phyloP scores from a whole-genome alignment of 2,113 vertebrate species.

The Pseudolaguvia tuberculata region DNA sequence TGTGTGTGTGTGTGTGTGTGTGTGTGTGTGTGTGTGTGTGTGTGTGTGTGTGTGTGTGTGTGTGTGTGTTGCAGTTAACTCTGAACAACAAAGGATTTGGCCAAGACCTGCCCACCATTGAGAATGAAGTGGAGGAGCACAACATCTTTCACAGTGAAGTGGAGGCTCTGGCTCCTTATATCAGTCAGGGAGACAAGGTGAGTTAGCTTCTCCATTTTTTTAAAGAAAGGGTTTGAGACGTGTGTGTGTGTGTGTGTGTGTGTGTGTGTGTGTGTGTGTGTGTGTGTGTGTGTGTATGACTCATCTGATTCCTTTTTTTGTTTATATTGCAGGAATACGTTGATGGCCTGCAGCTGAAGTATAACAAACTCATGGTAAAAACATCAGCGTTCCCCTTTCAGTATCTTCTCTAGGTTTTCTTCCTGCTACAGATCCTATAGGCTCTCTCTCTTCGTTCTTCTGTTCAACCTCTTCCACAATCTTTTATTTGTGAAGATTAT shows the following conservation, averaged over 20 bases:
- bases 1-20: too few relatives aligned
- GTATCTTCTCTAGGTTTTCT: too few relatives aligned
- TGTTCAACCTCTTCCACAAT: too few relatives aligned
- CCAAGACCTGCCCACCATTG: conserved; percentile 83
- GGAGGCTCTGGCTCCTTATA: conserved; percentile 86
- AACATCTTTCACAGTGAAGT: conserved; percentile 96
- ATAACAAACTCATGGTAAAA: conserved; percentile 89
- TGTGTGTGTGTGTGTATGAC: not conserved
- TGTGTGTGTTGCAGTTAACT: conserved; percentile 63
- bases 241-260: too few relatives aligned
- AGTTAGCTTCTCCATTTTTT: not conserved
- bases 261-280: too few relatives aligned
- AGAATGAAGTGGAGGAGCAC: conserved; percentile 89
- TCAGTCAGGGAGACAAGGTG: conserved; percentile 77
- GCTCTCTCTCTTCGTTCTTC: not conserved
- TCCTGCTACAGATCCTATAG: too few relatives aligned
- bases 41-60: too few relatives aligned
- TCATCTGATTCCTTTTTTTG: conserved; percentile 20
- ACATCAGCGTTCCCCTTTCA: not conserved
- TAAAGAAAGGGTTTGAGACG: too few relatives aligned
- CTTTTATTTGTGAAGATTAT: not conserved
- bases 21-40: too few relatives aligned
- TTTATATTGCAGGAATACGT: conserved; percentile 71
- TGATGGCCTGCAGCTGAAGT: conserved; percentile 74
- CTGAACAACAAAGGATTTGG: conserved; percentile 80